A percentile compares a stretch with the other conserved stretches of the same genome.
Conservation (phyloP, 2,113 vertebrate species). For the Bambusicola thoracicus region DNA sequence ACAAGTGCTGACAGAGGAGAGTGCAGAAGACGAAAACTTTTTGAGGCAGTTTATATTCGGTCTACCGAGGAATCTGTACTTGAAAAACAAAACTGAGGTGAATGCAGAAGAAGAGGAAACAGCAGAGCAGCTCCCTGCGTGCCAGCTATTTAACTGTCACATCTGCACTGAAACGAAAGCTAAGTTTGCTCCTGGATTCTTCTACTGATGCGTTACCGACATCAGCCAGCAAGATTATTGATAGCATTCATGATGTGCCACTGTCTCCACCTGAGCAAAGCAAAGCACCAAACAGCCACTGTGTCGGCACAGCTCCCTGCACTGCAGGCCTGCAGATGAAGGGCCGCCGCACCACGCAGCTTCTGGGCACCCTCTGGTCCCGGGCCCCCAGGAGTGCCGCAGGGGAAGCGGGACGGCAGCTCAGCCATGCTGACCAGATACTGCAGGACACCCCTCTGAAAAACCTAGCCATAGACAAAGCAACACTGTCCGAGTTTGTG, state of each 20-base stretch:
- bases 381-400: not conserved
- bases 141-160: not conserved
- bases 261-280: fast-evolving
- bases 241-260: fast-evolving
- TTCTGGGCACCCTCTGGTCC: too few relatives aligned
- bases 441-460: fast-evolving
- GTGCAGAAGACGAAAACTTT: not conserved
- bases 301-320: fast-evolving
- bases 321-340: too few relatives aligned
- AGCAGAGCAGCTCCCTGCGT: not conserved
- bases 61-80: not conserved
- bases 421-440: too few relatives aligned
- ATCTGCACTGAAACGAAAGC: fast-evolving
- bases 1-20: not conserved
- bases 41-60: not conserved
- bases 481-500: not conserved
- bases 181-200: not conserved
- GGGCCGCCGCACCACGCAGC: too few relatives aligned
- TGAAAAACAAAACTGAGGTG: not conserved
- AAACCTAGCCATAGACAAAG: not conserved
- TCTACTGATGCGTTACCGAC: not conserved
- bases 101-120: not conserved
- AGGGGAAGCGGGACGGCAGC: fast-evolving
- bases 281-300: not conserved
- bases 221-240: too few relatives aligned